Evolutionary conservation across 2,113 vertebrate species (phyloP).

Genomic region (Chaetodon auriga): DNA sequence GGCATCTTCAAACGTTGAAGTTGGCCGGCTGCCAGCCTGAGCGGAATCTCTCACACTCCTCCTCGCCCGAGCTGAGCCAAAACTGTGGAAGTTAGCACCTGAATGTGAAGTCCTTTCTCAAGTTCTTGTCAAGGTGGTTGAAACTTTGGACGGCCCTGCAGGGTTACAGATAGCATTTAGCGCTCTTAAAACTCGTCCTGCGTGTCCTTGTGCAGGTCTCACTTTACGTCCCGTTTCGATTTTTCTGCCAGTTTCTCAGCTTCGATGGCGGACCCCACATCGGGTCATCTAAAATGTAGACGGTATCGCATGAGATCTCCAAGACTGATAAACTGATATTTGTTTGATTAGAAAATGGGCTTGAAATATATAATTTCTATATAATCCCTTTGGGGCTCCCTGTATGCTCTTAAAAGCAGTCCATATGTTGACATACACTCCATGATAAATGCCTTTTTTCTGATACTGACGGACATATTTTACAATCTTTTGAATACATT

Average conservation of each 20-base stretch:
- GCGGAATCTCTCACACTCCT: conserved; percentile 34
- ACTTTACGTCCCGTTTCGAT: conserved; percentile 1
- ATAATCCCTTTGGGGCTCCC: neutral
- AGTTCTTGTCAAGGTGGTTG: conserved; percentile 22
- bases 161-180: neutral
- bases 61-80: conserved; percentile 18
- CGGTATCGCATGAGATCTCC: neutral
- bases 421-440: neutral
- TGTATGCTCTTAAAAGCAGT: neutral
- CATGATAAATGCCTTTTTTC: neutral
- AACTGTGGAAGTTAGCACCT: conserved; percentile 9
- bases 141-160: conserved; percentile 1
- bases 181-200: conserved; percentile 7
- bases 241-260: neutral
- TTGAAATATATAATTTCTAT: neutral
- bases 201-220: neutral
- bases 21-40: conserved; percentile 45
- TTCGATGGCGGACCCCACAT: neutral
- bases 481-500: conserved; percentile 13
- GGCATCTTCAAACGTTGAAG: conserved; percentile 55
- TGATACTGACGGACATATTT: neutral
- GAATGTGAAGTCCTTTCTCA: conserved; percentile 37
- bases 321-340: neutral
- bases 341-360: neutral
- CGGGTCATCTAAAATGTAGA: neutral